Evolutionary conservation across 2,888 invertebrate species (phyloP), one percentile per base, ranked within the genome.

Genomic region (Drosophila hamatofila): DNA sequence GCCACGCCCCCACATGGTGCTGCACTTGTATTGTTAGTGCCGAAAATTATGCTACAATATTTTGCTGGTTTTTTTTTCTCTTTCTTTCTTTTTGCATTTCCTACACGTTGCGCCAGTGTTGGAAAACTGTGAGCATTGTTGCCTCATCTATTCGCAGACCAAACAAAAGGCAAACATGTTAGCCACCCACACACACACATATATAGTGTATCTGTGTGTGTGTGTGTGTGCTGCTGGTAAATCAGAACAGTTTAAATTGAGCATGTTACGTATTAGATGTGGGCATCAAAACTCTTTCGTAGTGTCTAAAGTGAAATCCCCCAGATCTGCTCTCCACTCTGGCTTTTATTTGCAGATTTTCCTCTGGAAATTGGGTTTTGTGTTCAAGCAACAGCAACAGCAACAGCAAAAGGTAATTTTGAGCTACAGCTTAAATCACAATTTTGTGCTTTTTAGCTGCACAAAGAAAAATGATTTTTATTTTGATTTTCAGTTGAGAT

Each of bases 41-140:
- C 88, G 66, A 81, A 87, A 87, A 89, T 87, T 87, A 87, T 87
- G 89, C 88, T 85, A 81, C 89, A 87, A 71, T 81, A 84, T 87
- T 84, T 48, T 48, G 25, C 3, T 42, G 16, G 0, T 39, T 14
- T 46, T 44, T 88, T 76, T 75, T 77, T 56, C 55, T 62, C 12
- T 49, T 66, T 14, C 16, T 48, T 39, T n/a, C n/a, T 18, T 49
- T 30, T 49, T 49, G 30, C 18, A 14, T 33, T 49, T 54, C 58
- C 63, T 72, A 44, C 52, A 62, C 57, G 25, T 48, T 75, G 49
- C 54, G 12, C 60, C 58, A 23, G 58, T 69, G 68, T 71, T 70
- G 66, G 49, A 46, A 67, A 79, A 72, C 64, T 72, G 73, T 64
- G 67, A 65, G 67, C 72, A 72, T 76, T 81, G 73, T 81, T 74